phyloP scores from a whole-genome alignment of 2,113 vertebrate genomes.

The Phaethon lepturus region DNA sequence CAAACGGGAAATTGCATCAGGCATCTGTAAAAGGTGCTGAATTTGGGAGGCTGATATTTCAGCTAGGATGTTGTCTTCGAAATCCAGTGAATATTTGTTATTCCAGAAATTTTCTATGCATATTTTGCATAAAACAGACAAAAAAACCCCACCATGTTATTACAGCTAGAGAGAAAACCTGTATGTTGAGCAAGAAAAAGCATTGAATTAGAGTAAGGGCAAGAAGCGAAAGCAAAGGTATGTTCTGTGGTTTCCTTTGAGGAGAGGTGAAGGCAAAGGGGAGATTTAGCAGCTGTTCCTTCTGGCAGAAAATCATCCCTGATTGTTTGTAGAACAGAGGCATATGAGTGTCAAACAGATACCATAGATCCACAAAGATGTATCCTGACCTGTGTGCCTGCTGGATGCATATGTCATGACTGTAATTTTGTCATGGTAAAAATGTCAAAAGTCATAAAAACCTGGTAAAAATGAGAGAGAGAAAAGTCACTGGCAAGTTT shows the following conservation, averaged over 20 bases:
- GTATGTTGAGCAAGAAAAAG: not conserved
- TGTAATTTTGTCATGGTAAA: slow-evolving; percentile 49
- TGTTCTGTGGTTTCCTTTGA: slow-evolving; percentile 23
- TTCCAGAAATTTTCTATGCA: not conserved
- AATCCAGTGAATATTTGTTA: not conserved
- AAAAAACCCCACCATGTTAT: not conserved
- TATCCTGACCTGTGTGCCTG: slow-evolving; percentile 46
- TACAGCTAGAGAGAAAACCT: not conserved
- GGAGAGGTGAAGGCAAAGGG: slow-evolving; percentile 47
- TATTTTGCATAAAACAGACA: not conserved
- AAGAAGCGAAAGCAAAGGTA: not conserved
- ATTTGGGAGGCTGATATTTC: not conserved
- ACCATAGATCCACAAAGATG: slow-evolving; percentile 6
- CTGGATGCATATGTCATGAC: slow-evolving; percentile 36
- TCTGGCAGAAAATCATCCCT: slow-evolving; percentile 69
- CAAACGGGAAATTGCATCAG: slow-evolving; percentile 20
- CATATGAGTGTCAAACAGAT: slow-evolving; percentile 54
- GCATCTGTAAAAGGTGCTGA: not conserved
- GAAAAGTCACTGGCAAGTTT: slow-evolving; percentile 41
- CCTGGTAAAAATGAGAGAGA: slow-evolving; percentile 45
- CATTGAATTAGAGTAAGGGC: not conserved
- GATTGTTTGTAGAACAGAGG: slow-evolving; percentile 51
- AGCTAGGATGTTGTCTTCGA: not conserved
- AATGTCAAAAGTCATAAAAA: slow-evolving; percentile 59
- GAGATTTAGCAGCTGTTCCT: slow-evolving; percentile 51